Base-by-base conservation (phyloP, 2,888 invertebrate species). In the Rhagonycha lutea region DNA sequence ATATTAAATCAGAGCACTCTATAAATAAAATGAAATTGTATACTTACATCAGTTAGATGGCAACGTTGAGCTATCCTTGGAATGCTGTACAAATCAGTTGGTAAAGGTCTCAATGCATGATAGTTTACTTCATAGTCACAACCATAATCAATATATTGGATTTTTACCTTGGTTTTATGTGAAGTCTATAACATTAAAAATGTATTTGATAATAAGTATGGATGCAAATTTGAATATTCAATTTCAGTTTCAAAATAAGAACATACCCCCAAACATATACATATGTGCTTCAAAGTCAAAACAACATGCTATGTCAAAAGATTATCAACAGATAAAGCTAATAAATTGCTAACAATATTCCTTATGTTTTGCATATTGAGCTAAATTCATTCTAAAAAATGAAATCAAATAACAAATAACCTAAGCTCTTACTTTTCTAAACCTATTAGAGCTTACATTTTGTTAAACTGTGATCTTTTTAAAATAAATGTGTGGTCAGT, bases 51-150 rank as follows among this genome's bases (percentile, higher is more conserved):
- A 12, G 28, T 70, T 61, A 78, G 63, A 63, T 75, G 73, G 47
- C 77, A 78, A n/a, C 29, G 14, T 67, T 75, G 77, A 14, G 75
- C 77, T 63, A 72, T 68, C 62, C 24, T 73, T 26, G 74, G 77
- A 14, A 73, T 9, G 11, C 23, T 8, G 60, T 32, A 70, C 7
- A 75, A 47, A n/a, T 12, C n/a, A 0, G 4, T 5, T 11, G 14
- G 7, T 7, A 78, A 14, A 23, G 70, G 68, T 12, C 14, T 61
- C 1, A 78, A 62, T 5, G 68, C 4, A n/a, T 70, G 47, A 26
- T 65, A 74, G n/a, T 10, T 63, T 1, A 29, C 24, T 12, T 11
- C 2, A 24, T 32, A 60, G 7, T 18, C 28, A 28, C 14, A 9
- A 9, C 77, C 77, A 68, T 68, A 78, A 68, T 78, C 77, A 14